Conservation (phyloP, 2,797 vertebrate genomes). For the Hippoglossus hippoglossus region DNA sequence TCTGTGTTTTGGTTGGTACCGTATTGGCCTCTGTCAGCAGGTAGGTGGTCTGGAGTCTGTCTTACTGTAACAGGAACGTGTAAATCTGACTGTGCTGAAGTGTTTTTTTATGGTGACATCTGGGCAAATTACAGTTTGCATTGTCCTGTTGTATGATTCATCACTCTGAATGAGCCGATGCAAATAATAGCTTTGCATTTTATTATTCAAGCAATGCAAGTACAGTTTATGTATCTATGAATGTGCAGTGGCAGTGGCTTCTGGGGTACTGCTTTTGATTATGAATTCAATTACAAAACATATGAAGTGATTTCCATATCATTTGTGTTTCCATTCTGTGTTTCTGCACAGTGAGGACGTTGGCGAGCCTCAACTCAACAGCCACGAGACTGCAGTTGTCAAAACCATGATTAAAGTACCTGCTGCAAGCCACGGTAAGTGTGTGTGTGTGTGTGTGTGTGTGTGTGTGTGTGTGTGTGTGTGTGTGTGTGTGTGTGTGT, state of each 20-base stretch:
- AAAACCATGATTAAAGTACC: constrained; percentile 79
- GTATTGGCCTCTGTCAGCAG: constrained; percentile 62
- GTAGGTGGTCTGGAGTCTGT: constrained; percentile 62
- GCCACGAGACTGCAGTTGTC: constrained; percentile 63
- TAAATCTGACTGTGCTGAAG: constrained; percentile 24
- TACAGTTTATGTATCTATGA: not conserved
- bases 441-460: not conserved
- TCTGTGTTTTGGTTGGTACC: constrained; percentile 59
- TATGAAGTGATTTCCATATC: not conserved
- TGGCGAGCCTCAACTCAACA: constrained; percentile 73
- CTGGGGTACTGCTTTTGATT: not conserved
- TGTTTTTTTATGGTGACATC: not conserved
- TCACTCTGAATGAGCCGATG: not conserved
- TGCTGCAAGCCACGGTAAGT: constrained; percentile 77
- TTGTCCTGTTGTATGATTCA: not conserved
- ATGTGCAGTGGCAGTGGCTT: not conserved
- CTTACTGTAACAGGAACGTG: constrained; percentile 42
- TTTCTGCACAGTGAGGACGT: constrained; percentile 75
- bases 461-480: too few relatives aligned
- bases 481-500: not conserved
- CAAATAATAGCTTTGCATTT: not conserved
- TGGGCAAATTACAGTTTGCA: constrained; percentile 12
- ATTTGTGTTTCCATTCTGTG: constrained; percentile 34
- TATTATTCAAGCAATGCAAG: not conserved
- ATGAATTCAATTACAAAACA: constrained; percentile 15